Conservation (phyloP, 23 tunicate species). For the Phallusia fumigata region DNA sequence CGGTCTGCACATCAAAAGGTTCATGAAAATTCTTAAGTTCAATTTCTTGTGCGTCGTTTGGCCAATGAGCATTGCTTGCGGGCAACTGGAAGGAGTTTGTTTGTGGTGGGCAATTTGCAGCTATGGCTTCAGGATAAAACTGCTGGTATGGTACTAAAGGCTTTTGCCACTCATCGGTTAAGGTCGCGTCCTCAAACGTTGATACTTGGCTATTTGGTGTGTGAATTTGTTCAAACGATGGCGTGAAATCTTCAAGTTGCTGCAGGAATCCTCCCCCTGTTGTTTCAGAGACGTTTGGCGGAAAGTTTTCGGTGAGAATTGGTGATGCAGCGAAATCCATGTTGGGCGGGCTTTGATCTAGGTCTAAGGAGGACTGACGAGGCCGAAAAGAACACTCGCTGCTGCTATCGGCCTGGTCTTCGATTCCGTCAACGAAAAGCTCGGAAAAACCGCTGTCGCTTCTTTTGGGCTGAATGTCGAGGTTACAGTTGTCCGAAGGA, state of each 20-base stretch:
- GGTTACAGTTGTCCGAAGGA: neutral
- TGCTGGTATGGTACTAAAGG: neutral
- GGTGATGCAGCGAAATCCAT: neutral
- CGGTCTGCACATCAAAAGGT: neutral
- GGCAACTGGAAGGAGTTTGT: neutral
- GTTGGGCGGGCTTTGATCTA: neutral
- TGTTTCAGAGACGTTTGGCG: neutral
- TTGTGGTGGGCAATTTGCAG: neutral
- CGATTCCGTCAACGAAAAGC: conserved; percentile 1
- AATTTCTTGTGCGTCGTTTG: neutral
- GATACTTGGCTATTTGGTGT: neutral
- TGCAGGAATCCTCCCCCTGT: neutral
- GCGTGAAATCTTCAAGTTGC: neutral
- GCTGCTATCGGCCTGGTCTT: neutral
- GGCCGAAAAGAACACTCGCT: neutral
- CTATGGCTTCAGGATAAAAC: neutral
- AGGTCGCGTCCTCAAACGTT: neutral
- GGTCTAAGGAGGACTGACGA: conserved; percentile 7
- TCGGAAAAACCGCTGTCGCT: conserved; percentile 5
- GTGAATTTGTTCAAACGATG: neutral
- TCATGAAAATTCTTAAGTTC: neutral
- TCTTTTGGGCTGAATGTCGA: neutral
- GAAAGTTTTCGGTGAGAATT: neutral
- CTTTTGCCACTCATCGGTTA: neutral
- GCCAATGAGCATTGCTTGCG: neutral